Conservation (phyloP, 2,888 invertebrate species). For the Anoplius nigerrimus region DNA sequence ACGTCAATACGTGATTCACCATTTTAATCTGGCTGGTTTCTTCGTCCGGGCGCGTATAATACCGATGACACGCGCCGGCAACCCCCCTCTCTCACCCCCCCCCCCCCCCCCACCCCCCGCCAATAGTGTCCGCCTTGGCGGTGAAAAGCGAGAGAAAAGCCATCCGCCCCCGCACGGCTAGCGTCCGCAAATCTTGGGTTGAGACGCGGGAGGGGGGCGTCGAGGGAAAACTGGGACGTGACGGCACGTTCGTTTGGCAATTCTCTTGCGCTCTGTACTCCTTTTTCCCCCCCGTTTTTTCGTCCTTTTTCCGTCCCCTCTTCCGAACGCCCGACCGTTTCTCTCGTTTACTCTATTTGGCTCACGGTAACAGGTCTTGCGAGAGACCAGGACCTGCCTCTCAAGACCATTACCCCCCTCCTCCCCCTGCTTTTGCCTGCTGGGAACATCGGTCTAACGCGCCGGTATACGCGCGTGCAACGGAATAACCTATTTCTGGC, state of each 20-base stretch:
- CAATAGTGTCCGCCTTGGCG: too few relatives aligned
- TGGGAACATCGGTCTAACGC: conserved; percentile 14
- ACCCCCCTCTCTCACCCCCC: too few relatives aligned
- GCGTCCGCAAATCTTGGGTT: too few relatives aligned
- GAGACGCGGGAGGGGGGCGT: too few relatives aligned
- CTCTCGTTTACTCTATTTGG: conserved; percentile 24
- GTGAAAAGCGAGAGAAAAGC: too few relatives aligned
- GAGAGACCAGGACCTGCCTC: conserved; percentile 16
- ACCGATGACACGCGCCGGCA: too few relatives aligned
- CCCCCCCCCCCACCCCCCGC: too few relatives aligned
- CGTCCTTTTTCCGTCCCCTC: too few relatives aligned
- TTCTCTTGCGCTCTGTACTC: background rate
- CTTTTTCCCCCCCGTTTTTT: background rate
- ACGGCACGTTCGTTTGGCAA: background rate
- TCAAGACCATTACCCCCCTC: conserved; percentile 31
- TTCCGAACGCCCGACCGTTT: background rate
- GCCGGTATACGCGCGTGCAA: conserved; percentile 10
- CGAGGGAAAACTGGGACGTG: background rate
- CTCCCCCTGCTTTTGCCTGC: background rate
- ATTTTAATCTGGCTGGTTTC: background rate
- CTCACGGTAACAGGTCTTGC: conserved; percentile 26
- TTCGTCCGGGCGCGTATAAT: background rate
- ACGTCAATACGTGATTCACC: conserved; percentile 23
- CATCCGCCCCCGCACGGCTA: too few relatives aligned
- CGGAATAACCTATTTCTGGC: conserved; percentile 37